Percentiles rank a stretch among this genome's conserved stretches.
phyloP scores from a whole-genome alignment of 2,888 invertebrate genomes.

The Antheraea yamamai region DNA sequence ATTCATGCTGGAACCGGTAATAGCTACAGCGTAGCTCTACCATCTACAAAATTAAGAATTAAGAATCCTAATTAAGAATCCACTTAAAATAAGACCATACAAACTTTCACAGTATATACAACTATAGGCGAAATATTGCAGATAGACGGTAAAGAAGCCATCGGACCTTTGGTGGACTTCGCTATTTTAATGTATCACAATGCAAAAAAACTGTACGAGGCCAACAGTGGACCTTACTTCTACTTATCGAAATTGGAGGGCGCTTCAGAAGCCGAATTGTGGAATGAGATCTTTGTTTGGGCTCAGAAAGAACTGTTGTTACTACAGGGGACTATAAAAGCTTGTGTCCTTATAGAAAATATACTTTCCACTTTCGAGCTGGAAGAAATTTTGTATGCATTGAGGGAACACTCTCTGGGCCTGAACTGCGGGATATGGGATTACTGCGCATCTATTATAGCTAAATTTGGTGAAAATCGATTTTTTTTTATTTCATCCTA shows the following conservation, averaged over 20 bases:
- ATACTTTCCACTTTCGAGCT: constrained; percentile 86
- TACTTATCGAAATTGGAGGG: constrained; percentile 88
- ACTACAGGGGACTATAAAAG: constrained; percentile 85
- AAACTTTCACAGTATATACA: neutral
- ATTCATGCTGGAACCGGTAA: too few species aligned
- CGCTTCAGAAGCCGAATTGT: constrained; percentile 84
- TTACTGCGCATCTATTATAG: constrained; percentile 85
- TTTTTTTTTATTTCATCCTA: constrained; percentile 16
- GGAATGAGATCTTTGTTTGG: constrained; percentile 87
- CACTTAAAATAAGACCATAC: neutral
- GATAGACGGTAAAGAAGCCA: constrained; percentile 83
- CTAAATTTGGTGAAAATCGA: constrained; percentile 80
- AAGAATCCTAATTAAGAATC: too few species aligned
- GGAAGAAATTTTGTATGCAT: constrained; percentile 85
- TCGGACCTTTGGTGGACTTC: constrained; percentile 87
- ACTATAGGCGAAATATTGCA: constrained; percentile 39
- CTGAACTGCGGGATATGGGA: constrained; percentile 90
- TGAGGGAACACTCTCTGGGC: constrained; percentile 85
- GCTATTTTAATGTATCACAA: constrained; percentile 86
- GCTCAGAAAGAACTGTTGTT: constrained; percentile 79
- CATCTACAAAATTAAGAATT: too few species aligned
- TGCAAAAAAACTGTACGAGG: constrained; percentile 75
- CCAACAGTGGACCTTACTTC: constrained; percentile 85
- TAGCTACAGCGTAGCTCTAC: too few species aligned
- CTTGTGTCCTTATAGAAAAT: constrained; percentile 88